Evolutionary conservation across 1,140 invertebrate species (phyloP).

Genomic region (Aphaenogaster floridana): DNA sequence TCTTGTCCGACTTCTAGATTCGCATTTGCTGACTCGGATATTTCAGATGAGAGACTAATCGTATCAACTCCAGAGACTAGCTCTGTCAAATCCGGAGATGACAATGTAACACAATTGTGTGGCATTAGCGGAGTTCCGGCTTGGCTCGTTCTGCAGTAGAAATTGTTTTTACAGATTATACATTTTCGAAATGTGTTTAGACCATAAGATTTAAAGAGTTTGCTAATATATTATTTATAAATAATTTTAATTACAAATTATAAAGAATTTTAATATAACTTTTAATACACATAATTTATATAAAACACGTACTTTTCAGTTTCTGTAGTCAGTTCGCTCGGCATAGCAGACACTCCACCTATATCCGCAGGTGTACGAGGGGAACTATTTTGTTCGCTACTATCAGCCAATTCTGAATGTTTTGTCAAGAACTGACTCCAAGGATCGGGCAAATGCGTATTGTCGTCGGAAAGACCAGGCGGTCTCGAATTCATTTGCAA

Average conservation of each 20-base stretch:
- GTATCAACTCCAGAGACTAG: conserved; percentile 64
- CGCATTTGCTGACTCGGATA: conserved; percentile 72
- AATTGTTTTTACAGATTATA: conserved; percentile 3
- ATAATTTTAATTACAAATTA: neutral
- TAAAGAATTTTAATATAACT: conserved; percentile 4
- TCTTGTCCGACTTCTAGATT: conserved; percentile 87
- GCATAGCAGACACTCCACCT: conserved; percentile 87
- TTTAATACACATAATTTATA: neutral
- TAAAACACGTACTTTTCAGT: conserved; percentile 80
- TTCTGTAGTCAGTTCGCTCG: conserved; percentile 84
- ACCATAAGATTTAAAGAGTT: conserved; percentile 30
- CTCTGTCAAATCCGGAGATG: conserved; percentile 78
- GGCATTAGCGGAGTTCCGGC: conserved; percentile 82
- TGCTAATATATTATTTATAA: conserved; percentile 38
- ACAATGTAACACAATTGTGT: conserved; percentile 76
- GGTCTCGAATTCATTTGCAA: conserved; percentile 94
- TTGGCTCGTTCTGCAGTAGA: conserved; percentile 82
- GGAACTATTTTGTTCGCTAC: conserved; percentile 89
- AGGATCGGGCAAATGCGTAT: conserved; percentile 91
- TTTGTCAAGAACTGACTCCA: conserved; percentile 93
- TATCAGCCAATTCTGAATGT: conserved; percentile 86
- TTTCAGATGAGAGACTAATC: conserved; percentile 81
- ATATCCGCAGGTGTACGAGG: conserved; percentile 88
- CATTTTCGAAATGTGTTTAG: conserved; percentile 48
- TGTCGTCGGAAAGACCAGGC: conserved; percentile 87